Conservation (phyloP, 2,888 invertebrate genomes). For the Cephus sareptanus region DNA sequence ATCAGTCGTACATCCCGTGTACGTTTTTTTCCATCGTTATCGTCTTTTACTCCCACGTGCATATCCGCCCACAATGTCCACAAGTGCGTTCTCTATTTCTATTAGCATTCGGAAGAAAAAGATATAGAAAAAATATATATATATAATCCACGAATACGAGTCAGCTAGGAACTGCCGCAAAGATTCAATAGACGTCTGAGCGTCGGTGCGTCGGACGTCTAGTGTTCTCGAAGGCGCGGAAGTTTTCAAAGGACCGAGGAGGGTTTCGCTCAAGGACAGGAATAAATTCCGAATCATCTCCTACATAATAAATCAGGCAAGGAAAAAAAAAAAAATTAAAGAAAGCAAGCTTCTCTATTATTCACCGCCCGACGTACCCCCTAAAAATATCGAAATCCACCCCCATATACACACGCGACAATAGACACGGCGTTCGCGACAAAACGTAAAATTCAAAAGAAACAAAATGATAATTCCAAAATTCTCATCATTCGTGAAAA, state of each 20-base stretch:
- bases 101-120: background rate
- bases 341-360: too few species aligned
- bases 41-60: background rate
- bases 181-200: background rate
- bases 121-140: too few species aligned
- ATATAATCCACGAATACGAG: background rate
- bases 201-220: background rate
- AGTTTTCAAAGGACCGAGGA: background rate
- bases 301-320: background rate
- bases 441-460: too few species aligned
- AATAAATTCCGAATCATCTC: background rate
- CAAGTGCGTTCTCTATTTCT: background rate
- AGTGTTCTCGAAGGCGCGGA: background rate
- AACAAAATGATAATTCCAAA: too few species aligned
- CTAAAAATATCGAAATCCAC: too few species aligned
- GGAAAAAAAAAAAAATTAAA: too few species aligned
- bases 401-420: too few species aligned
- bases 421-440: too few species aligned
- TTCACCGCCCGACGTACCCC: too few species aligned
- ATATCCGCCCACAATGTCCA: background rate
- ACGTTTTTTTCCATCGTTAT: background rate
- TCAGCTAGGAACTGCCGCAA: background rate
- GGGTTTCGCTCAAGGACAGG: background rate
- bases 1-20: background rate
- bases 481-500: too few species aligned